A percentile compares a stretch with the other conserved stretches of the same genome.
These are phyloP conservation scores for Pteropus rufus DNA, from an alignment of 2,797 vertebrate genomes.

Conservation along the genomic window DNA sequence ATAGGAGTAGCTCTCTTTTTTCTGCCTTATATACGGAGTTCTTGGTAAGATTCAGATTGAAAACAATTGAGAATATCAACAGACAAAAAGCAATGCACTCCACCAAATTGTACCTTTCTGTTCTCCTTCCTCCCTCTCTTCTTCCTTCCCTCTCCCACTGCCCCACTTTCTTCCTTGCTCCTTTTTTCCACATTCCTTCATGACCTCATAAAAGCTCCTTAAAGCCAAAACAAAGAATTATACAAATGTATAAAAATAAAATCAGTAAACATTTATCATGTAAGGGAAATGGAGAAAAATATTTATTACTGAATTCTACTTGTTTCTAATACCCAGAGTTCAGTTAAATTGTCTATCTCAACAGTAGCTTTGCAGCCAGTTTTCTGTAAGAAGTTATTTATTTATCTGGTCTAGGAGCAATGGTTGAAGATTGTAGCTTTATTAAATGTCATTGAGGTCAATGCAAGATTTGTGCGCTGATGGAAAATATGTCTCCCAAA, in stretches of 20 bases:
- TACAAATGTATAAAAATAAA: neutral
- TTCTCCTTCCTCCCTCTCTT: neutral
- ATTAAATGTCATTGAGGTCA: constrained; percentile 56
- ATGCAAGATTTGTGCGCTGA: constrained; percentile 43
- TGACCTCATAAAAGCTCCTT: neutral
- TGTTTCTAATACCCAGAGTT: constrained; percentile 13
- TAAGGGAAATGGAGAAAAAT: neutral
- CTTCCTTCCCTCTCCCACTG: fast-evolving
- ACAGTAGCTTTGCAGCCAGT: neutral
- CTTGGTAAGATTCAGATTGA: neutral
- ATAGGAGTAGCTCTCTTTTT: neutral
- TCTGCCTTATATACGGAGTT: neutral
- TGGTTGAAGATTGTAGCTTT: constrained; percentile 45
- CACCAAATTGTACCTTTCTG: neutral
- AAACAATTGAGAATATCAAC: neutral
- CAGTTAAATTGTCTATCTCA: neutral
- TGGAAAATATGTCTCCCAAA: constrained; percentile 30
- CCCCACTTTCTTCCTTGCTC: neutral
- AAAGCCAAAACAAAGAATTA: neutral
- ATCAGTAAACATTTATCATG: neutral
- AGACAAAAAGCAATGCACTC: neutral
- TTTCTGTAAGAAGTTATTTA: constrained; percentile 6
- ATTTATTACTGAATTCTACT: neutral
- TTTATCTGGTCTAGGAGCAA: constrained; percentile 28
- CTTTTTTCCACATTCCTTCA: neutral